Evolutionary conservation across 2,113 vertebrate genomes (phyloP), one percentile per base, ranked within the genome.

Genomic region (Grammomys dolichurus): DNA sequence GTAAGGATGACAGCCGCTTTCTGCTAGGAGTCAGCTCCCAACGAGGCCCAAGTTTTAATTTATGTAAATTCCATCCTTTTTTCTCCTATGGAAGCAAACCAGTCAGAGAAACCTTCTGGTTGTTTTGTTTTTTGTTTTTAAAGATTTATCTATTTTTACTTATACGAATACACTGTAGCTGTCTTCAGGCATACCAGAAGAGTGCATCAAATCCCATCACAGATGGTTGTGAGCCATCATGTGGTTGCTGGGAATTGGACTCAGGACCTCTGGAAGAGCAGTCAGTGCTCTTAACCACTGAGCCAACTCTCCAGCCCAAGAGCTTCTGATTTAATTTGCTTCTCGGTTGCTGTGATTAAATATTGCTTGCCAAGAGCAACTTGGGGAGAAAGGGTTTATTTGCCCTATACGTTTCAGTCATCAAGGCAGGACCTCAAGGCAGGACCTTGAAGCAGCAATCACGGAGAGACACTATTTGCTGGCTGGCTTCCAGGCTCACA

Each of bases 251-350:
- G 31, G 67, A 69, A 33, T 69, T 14, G 67, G 33, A 69, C 67
- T 69, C 67, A 69, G 67, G 67, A 33, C 31, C 67, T 33, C 12
- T 14, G 31, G 67, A 69, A 33, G 67, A 69, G 12, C 67, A 69
- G 31, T 69, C 31, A 33, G 67, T 69, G 31, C 28, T 33, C 67
- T 69, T 33, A 69, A 69, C 67, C 31, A 2, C 28, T 69, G 31
- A 69, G 67, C 28, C 31, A 33, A 33, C 65, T 69, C 12, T 69
- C 67, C 31, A 69, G 63, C 31, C 67, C 67, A 33, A 81, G 81
- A 56, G 16, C 33, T 60, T 97, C 96, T 56, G 51, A 56, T n/a
- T 81, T n/a, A n/a, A 81, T 81, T 56, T 81, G 33, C 78, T 81
- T 56, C 78, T 81, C 78, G n/a, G 51, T n/a, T 81, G 51, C 78